Evolutionary conservation across 2,888 invertebrate genomes (phyloP).

Genomic region (Pheosia tremula): DNA sequence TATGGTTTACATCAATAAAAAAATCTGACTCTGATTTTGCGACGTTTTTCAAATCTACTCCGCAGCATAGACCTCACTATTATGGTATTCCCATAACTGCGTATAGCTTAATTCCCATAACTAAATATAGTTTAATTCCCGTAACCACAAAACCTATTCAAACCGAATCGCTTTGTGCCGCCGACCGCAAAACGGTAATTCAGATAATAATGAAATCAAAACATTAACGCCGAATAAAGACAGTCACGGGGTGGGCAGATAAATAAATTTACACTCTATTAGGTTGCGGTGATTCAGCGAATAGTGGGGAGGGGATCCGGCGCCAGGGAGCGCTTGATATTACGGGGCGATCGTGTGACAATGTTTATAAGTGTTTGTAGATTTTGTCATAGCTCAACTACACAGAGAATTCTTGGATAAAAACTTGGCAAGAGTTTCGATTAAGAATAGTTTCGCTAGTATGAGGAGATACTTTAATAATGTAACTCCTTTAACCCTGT

Average conservation of each 20-base stretch:
- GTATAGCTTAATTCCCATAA: background rate
- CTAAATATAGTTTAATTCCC: background rate
- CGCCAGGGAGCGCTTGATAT: background rate
- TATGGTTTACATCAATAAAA: no score
- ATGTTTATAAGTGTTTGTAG: background rate
- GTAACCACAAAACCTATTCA: background rate
- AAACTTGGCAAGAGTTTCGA: no score
- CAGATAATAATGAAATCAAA: constrained; percentile 23
- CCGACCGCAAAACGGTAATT: background rate
- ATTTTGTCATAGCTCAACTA: no score
- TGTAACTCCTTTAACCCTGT: no score
- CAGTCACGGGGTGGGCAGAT: constrained; percentile 32
- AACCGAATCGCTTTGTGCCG: background rate
- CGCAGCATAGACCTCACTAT: no score
- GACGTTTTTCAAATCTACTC: no score
- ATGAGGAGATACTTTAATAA: no score
- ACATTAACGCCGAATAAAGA: constrained; percentile 32
- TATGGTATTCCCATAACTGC: no score
- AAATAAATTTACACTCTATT: constrained; percentile 44
- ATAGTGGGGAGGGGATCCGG: constrained; percentile 11
- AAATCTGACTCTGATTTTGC: no score
- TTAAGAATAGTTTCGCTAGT: no score
- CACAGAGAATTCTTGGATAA: no score
- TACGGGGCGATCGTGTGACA: background rate
- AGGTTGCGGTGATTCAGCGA: constrained; percentile 44